These are phyloP conservation scores for Gavialis gangeticus DNA, from an alignment of 2,113 vertebrate genomes.

Conservation along the genomic window DNA sequence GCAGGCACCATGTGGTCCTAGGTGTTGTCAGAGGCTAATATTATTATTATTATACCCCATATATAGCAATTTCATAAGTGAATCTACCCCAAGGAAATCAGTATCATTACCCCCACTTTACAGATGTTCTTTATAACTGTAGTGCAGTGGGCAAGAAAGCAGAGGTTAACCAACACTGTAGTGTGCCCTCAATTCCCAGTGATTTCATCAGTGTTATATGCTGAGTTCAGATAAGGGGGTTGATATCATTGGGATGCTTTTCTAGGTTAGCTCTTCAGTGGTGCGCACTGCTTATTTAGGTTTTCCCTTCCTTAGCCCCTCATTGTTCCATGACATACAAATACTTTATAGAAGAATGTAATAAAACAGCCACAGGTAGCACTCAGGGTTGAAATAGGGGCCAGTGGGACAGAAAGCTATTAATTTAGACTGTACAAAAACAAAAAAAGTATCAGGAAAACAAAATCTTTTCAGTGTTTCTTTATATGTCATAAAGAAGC, in stretches of 20 bases:
- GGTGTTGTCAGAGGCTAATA: no score
- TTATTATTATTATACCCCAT: no score
- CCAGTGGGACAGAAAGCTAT: background rate
- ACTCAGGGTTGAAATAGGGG: background rate
- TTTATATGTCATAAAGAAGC: constrained; percentile 15
- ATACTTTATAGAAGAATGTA: background rate
- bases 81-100: background rate
- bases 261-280: background rate
- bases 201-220: background rate
- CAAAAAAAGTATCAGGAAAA: background rate
- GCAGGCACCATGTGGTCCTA: no score
- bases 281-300: background rate
- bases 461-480: background rate
- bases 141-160: rapidly evolving
- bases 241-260: background rate
- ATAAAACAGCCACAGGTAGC: background rate
- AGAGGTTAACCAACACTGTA: background rate
- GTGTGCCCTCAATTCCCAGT: background rate
- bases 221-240: background rate
- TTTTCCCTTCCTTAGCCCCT: background rate
- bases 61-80: background rate
- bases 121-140: background rate
- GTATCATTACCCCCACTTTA: background rate
- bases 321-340: background rate
- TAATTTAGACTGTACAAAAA: background rate